Percentiles rank a stretch among this genome's conserved stretches.
These are phyloP conservation scores for Orthosia gracilis DNA, from an alignment of 2,888 invertebrate genomes.

Conservation along the genomic window DNA sequence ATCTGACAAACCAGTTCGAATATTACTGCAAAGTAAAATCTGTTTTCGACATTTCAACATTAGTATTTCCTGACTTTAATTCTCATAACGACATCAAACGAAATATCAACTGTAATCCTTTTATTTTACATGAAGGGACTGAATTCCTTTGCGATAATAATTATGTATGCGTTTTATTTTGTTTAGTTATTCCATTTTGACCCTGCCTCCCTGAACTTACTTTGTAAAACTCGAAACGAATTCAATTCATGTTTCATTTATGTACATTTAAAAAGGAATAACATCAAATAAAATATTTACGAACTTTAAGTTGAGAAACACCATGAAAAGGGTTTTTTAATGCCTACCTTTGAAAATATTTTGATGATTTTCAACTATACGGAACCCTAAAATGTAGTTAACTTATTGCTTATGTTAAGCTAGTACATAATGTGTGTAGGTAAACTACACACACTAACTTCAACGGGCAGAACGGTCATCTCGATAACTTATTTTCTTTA, in stretches of 20 bases:
- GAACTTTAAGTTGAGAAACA: conserved; percentile 10
- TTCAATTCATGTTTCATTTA: conserved; percentile 46
- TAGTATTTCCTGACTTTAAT: neutral
- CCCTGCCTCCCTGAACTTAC: conserved; percentile 20
- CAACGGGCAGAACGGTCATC: too few relatives aligned
- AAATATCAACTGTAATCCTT: conserved; percentile 26
- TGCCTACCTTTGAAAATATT: neutral
- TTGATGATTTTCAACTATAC: neutral
- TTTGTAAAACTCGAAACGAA: conserved; percentile 37
- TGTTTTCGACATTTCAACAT: neutral
- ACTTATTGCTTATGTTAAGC: too few relatives aligned
- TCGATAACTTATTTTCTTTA: too few relatives aligned
- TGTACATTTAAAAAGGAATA: conserved; percentile 29
- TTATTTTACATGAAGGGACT: conserved; percentile 25
- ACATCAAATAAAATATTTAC: conserved; percentile 24
- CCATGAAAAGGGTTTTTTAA: neutral
- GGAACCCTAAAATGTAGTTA: too few relatives aligned
- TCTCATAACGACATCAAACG: conserved; percentile 20
- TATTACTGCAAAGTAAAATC: neutral
- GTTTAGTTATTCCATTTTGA: conserved; percentile 31
- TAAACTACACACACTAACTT: too few relatives aligned
- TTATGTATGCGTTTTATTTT: conserved; percentile 39
- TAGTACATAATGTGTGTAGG: too few relatives aligned
- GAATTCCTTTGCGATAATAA: conserved; percentile 24
- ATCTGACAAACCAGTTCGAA: neutral